Conservation (phyloP, 1,140 invertebrate species). For the Heterodera carotae region DNA sequence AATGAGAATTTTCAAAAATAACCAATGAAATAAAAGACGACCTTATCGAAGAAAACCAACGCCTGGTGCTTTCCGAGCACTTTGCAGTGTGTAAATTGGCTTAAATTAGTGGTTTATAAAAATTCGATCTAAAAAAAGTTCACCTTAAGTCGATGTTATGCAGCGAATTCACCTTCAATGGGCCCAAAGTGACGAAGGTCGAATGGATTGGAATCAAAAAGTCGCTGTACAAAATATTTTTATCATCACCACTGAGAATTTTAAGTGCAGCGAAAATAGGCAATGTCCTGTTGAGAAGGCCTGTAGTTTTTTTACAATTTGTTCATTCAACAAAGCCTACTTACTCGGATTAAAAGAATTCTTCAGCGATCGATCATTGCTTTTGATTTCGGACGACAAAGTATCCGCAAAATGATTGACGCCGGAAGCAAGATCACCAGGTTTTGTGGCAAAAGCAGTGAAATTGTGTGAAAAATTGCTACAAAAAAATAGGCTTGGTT, state of each 20-base stretch:
- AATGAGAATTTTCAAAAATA: not conserved
- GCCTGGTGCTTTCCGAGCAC: slow-evolving; percentile 6
- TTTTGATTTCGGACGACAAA: not conserved
- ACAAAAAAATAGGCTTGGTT: not conserved
- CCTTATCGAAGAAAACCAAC: slow-evolving; percentile 41
- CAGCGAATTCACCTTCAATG: slow-evolving; percentile 6
- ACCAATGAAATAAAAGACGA: not conserved
- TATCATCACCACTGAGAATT: slow-evolving; percentile 10
- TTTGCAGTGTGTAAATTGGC: slow-evolving; percentile 19
- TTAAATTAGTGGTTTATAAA: not conserved
- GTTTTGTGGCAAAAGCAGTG: not conserved
- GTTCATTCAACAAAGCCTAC: not conserved
- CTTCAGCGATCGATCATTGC: not conserved
- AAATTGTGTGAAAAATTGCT: not conserved
- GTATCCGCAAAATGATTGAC: not conserved
- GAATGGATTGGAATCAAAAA: slow-evolving; percentile 21
- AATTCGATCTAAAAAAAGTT: not conserved
- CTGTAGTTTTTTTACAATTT: not conserved
- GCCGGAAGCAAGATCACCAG: too few species aligned
- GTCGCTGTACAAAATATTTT: not conserved
- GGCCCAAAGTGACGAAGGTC: slow-evolving; percentile 12
- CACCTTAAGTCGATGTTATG: slow-evolving; percentile 13
- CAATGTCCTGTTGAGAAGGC: not conserved
- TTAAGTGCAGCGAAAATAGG: slow-evolving; percentile 25
- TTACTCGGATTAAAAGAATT: not conserved